Base-by-base conservation (phyloP, 2,888 invertebrate genomes). In the Melolontha melolontha region DNA sequence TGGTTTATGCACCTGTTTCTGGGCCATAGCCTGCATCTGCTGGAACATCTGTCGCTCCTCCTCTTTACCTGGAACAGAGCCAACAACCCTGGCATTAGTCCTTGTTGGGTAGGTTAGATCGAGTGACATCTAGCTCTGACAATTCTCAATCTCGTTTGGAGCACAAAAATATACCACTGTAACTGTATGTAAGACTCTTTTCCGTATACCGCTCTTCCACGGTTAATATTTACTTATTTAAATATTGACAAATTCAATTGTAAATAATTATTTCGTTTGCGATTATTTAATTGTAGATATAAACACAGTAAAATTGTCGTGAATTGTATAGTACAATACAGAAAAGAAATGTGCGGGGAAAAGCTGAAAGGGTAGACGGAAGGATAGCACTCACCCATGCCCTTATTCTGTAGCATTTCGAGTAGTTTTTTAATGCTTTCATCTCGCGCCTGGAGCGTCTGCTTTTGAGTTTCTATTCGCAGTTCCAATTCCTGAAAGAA, bases 401-500 rank as follows among this genome's bases (percentile, higher is more conserved):
- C 96, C 87, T 96, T 97, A 83, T 94, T 96, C 85, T 98, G 97
- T 70, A 98, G 89, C 97, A 98, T 97, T 87, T 98, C 98, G 80
- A 98, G 88, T 79, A 98, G 89, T 85, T 97, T 98, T 87, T 98
- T 98, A 83, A 98, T 98, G 85, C 97, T 97, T 81, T 98, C 98
- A 85, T 98, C 98, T 78, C 98, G 89, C 54, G 98, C 96, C 81
- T 94, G 93, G 75, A 98, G 87, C 51, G 98, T 98, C 86, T 98
- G 97, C 85, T 98, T 98, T 85, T 98, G 98, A 39, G 97, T 97
- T 84, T 98, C 98, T 80, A 97, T 96, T 78, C 98, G 90, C 79
- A 98, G 87, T 85, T 98, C 98, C 85, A 98, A 87, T 86, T 98
- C 97, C 92, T 95, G 87, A 67, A 86, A 82, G 66, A 47, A 16